Percentiles rank a stretch among this genome's conserved stretches.
These are phyloP conservation scores for Hydrolagus affinis DNA, from an alignment of 2,113 vertebrate genomes.

Conservation along the genomic window DNA sequence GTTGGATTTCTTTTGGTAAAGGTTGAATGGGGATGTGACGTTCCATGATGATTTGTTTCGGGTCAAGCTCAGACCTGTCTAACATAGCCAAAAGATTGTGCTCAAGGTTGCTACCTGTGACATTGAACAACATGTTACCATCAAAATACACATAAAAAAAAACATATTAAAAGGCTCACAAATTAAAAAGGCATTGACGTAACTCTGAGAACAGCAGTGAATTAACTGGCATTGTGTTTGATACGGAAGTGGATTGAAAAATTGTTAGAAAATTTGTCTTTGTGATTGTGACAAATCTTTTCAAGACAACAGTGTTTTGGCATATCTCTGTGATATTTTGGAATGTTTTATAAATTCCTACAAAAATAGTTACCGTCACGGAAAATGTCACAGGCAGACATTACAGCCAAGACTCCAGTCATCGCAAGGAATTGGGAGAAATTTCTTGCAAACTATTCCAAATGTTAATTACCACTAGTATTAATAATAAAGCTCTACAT, in stretches of 20 bases:
- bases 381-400: background rate
- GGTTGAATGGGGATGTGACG: conserved; percentile 46
- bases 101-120: background rate
- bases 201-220: background rate
- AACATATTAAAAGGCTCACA: background rate
- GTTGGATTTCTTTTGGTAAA: conserved; percentile 57
- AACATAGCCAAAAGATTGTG: conserved; percentile 6
- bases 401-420: background rate
- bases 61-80: background rate
- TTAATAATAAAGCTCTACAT: too few species aligned
- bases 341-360: background rate
- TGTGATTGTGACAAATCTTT: background rate
- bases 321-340: background rate
- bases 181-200: background rate
- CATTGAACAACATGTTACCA: background rate
- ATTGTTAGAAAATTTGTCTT: background rate
- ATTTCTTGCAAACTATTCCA: background rate
- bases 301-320: too few species aligned
- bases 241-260: background rate
- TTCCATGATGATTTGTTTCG: conserved; percentile 39
- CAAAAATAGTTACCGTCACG: background rate
- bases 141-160: background rate
- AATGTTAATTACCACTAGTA: too few species aligned
- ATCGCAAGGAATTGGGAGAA: background rate
- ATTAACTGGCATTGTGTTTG: too few species aligned